phyloP scores from a whole-genome alignment of 2,888 invertebrate genomes.

The Mythimna pallens region DNA sequence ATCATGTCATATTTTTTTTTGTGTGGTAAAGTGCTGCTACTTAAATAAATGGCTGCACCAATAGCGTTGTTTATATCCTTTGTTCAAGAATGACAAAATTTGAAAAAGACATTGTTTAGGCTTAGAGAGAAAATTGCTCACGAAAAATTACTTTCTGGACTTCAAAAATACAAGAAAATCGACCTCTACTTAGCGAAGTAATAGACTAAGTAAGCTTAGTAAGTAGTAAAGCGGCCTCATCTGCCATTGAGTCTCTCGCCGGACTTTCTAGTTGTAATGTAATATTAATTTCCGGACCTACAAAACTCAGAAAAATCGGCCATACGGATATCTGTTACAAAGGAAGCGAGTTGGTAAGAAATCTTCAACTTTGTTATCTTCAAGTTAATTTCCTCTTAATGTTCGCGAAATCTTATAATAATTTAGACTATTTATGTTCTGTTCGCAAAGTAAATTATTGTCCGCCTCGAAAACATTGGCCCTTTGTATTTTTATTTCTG shows the following conservation, averaged over 20 bases:
- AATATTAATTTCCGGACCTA: constrained; percentile 23
- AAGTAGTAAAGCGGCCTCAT: background rate
- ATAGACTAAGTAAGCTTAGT: background rate
- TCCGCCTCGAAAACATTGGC: constrained; percentile 54
- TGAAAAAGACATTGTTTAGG: background rate
- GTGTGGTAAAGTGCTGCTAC: background rate
- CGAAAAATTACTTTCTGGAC: constrained; percentile 1
- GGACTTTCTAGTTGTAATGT: constrained; percentile 8
- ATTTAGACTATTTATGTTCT: constrained; percentile 53
- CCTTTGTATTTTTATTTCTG: constrained; percentile 50
- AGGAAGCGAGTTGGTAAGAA: constrained; percentile 36
- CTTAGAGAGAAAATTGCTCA: background rate
- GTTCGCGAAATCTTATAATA: constrained; percentile 58
- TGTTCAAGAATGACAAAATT: background rate
- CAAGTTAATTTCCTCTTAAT: constrained; percentile 61
- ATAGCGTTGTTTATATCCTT: background rate
- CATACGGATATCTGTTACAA: constrained; percentile 35
- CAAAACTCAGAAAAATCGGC: constrained; percentile 25
- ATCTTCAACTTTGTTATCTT: constrained; percentile 54
- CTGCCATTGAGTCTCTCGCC: background rate
- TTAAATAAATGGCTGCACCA: background rate
- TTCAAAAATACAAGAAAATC: too few species aligned
- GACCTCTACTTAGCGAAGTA: background rate
- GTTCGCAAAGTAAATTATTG: constrained; percentile 54
- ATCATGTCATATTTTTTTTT: background rate